These are phyloP conservation scores for Montipora foliosa DNA, from an alignment of 64 coral and sea anemone species.

Conservation along the genomic window DNA sequence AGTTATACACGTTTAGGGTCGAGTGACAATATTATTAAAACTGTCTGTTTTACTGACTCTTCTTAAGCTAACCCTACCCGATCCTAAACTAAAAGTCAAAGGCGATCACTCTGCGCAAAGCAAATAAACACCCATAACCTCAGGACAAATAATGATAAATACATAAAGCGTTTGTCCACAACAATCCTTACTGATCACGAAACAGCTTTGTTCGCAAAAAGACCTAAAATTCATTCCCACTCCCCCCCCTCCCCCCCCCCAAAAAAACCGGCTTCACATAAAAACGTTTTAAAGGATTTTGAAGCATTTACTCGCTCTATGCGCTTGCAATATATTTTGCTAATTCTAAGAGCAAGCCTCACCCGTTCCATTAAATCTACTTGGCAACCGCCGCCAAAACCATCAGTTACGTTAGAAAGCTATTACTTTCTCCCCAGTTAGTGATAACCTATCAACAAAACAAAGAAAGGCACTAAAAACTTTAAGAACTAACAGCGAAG, in stretches of 20 bases:
- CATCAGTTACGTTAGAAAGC: neutral
- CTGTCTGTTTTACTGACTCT: conserved; percentile 23
- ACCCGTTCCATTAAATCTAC: conserved; percentile 40
- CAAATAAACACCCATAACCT: neutral
- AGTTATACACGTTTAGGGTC: neutral
- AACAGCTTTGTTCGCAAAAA: neutral
- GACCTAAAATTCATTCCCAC: conserved; percentile 21
- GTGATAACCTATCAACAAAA: conserved; percentile 52
- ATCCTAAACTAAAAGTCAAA: neutral
- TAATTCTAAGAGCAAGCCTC: conserved; percentile 5
- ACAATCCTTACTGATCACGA: conserved; percentile 21
- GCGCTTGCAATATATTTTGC: conserved; percentile 24
- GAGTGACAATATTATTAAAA: neutral
- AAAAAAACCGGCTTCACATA: conserved; percentile 20
- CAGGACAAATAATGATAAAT: conserved; percentile 12
- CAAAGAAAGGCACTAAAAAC: conserved; percentile 24
- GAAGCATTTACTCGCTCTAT: conserved; percentile 4
- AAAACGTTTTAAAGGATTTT: neutral
- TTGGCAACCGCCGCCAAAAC: conserved; percentile 20
- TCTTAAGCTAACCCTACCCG: neutral
- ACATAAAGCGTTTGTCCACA: conserved; percentile 15
- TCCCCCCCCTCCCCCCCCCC: neutral
- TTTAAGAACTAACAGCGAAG: conserved; percentile 9
- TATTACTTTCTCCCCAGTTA: neutral
- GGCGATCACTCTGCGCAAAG: neutral